phyloP scores from a whole-genome alignment of 1,140 invertebrate species.

The Ceratitis capitata region DNA sequence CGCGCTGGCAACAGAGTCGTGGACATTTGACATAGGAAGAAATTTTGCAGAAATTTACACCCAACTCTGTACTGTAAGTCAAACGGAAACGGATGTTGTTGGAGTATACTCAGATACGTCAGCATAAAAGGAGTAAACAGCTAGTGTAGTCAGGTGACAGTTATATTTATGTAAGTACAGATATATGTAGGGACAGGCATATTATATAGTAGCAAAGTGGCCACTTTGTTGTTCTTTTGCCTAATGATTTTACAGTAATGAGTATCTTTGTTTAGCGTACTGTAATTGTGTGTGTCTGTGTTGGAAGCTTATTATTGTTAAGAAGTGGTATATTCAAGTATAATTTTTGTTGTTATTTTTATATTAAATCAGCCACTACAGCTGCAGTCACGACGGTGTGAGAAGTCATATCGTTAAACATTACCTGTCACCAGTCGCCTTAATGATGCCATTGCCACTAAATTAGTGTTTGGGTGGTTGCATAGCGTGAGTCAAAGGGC shows the following conservation, averaged over 20 bases:
- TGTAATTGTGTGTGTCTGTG: no score
- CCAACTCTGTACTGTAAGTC: constrained; percentile 32
- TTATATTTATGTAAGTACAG: neutral
- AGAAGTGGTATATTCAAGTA: no score
- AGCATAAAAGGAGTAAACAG: neutral
- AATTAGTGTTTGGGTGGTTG: constrained; percentile 1
- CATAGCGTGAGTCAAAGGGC: neutral
- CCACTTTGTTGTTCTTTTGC: neutral
- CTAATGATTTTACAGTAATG: neutral
- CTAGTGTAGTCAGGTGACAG: neutral
- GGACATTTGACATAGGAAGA: neutral
- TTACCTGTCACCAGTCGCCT: neutral
- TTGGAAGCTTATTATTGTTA: no score
- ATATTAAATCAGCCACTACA: neutral
- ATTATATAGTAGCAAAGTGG: neutral
- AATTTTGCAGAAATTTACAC: constrained; percentile 33
- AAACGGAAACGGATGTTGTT: constrained; percentile 34
- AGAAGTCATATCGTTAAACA: neutral
- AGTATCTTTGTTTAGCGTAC: neutral
- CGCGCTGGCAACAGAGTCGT: neutral
- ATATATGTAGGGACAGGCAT: neutral
- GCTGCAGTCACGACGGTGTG: neutral
- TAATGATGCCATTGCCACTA: constrained; percentile 15
- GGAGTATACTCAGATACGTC: neutral
- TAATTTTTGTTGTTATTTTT: no score